Percentiles rank a stretch among this genome's conserved stretches.
Evolutionary conservation across 2,888 invertebrate genomes (phyloP).

Genomic region (Frankliniella fusca): DNA sequence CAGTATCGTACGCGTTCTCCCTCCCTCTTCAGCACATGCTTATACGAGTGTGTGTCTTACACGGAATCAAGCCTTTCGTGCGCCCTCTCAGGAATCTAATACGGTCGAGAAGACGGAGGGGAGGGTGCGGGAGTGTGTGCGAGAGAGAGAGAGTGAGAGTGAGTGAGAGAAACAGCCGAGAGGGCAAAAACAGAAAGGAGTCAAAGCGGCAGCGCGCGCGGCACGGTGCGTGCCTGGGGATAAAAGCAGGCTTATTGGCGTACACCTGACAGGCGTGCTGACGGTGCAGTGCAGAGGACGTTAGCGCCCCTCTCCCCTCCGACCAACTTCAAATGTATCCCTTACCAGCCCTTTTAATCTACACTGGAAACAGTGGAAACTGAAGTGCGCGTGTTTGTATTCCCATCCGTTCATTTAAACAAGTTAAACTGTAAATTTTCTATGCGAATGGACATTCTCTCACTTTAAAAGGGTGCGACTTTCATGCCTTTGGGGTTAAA

Average conservation of each 20-base stretch:
- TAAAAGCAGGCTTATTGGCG: not conserved
- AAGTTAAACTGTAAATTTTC: too few relatives aligned
- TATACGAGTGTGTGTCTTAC: slow-evolving; percentile 10
- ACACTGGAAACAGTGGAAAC: not conserved
- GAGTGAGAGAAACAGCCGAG: not conserved
- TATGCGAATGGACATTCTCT: too few relatives aligned
- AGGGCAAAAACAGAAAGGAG: not conserved
- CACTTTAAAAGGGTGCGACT: too few relatives aligned
- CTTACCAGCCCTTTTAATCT: too few relatives aligned
- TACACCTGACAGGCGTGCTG: not conserved
- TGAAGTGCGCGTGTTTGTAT: not conserved
- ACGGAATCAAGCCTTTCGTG: not conserved
- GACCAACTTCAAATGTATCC: too few relatives aligned
- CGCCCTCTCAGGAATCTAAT: slow-evolving; percentile 7
- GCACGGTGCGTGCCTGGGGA: not conserved
- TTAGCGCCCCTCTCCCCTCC: too few relatives aligned
- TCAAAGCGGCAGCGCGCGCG: not conserved
- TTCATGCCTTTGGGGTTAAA: too few relatives aligned
- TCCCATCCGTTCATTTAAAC: too few relatives aligned
- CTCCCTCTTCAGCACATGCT: not conserved
- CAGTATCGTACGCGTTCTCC: not conserved
- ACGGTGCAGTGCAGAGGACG: not conserved
- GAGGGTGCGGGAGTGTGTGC: not conserved
- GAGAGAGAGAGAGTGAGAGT: not conserved
- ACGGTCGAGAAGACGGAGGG: not conserved